phyloP scores from a whole-genome alignment of 1,140 invertebrate species.

The Antheraea pernyi region DNA sequence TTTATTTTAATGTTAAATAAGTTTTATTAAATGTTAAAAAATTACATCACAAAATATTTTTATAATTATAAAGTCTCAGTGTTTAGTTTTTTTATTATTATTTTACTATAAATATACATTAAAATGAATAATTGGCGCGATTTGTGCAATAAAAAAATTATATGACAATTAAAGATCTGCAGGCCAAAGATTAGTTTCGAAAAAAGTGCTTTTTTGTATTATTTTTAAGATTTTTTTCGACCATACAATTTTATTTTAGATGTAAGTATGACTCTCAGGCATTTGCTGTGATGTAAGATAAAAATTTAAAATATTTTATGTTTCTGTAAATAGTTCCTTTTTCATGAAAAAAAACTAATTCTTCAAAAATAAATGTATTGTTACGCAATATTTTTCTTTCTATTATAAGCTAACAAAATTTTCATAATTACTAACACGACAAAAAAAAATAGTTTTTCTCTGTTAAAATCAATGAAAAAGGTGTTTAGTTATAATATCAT shows the following conservation, averaged over 20 bases:
- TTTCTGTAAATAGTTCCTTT: constrained; percentile 5
- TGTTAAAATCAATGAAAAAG: too few species aligned
- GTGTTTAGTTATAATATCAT: too few species aligned
- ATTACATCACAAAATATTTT: neutral
- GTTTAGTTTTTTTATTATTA: constrained; percentile 35
- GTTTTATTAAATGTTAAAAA: constrained; percentile 6
- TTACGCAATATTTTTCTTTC: constrained; percentile 1
- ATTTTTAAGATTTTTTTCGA: constrained; percentile 30
- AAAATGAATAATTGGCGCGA: constrained; percentile 28
- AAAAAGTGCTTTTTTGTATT: constrained; percentile 40
- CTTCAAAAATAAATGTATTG: constrained; percentile 17
- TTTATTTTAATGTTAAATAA: constrained; percentile 28
- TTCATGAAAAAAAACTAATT: constrained; percentile 6
- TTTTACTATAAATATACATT: neutral
- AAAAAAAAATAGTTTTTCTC: neutral
- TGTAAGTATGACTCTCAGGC: constrained; percentile 47
- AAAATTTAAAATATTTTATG: constrained; percentile 7
- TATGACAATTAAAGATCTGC: constrained; percentile 70
- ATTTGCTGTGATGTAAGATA: constrained; percentile 73
- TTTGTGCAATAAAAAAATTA: constrained; percentile 49
- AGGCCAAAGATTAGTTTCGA: constrained; percentile 71
- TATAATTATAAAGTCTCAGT: constrained; percentile 45
- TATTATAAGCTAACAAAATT: neutral
- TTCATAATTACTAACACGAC: neutral
- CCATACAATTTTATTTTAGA: neutral